Percentiles rank a stretch among this genome's conserved stretches.
Evolutionary conservation across 2,888 invertebrate genomes (phyloP).

Genomic region (Cryptus armator): DNA sequence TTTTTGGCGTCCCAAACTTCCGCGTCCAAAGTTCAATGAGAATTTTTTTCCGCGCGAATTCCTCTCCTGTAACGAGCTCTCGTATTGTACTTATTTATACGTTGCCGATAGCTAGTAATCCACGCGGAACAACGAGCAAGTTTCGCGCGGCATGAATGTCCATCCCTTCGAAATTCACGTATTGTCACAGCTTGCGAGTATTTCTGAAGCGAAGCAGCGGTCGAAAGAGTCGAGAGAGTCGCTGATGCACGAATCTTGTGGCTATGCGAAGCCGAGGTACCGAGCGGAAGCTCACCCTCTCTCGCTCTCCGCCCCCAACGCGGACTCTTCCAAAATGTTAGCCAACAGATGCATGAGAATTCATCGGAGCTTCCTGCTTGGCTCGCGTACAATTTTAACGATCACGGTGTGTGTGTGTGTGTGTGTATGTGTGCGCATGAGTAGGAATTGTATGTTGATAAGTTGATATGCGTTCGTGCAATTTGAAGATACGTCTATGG

Average conservation of each 20-base stretch:
- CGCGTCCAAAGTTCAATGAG: background rate
- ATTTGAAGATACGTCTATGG: background rate
- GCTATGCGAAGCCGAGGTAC: conserved; percentile 2
- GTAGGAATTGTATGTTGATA: background rate
- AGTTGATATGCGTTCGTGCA: background rate
- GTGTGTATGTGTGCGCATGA: too few relatives aligned
- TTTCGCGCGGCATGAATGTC: conserved; percentile 4
- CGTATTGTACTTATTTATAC: background rate
- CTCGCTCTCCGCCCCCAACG: background rate
- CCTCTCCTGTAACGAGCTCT: background rate
- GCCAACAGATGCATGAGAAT: conserved; percentile 11
- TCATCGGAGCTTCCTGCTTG: conserved; percentile 31
- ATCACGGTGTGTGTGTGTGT: background rate
- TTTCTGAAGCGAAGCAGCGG: conserved; percentile 23
- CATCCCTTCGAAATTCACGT: conserved; percentile 6
- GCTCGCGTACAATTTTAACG: conserved; percentile 28
- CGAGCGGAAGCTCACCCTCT: conserved; percentile 4
- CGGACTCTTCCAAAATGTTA: conserved; percentile 1
- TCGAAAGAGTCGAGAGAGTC: conserved; percentile 15
- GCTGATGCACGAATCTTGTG: conserved; percentile 47
- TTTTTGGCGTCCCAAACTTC: background rate
- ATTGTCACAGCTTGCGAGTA: conserved; percentile 42
- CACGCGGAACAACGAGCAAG: background rate
- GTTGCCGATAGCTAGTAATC: background rate
- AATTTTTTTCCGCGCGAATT: background rate